Conservation (phyloP, 1,140 invertebrate species). For the Protaetia brevitarsis region DNA sequence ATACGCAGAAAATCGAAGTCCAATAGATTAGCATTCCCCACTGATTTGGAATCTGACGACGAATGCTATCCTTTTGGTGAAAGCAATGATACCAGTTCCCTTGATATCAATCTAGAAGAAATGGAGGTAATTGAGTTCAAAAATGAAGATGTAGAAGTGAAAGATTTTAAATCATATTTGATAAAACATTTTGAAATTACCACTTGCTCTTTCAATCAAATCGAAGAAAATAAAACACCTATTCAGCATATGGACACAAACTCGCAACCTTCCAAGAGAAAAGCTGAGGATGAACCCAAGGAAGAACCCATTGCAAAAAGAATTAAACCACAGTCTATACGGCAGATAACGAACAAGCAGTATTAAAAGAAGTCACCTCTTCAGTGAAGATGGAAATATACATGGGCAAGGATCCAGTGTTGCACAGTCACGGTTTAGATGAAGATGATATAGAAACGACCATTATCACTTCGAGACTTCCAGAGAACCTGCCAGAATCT, state of each 20-base stretch:
- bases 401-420: conserved; percentile 31
- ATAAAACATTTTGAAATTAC: neutral
- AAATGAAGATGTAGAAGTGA: conserved; percentile 2
- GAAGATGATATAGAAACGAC: conserved; percentile 26
- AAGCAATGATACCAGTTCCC: neutral
- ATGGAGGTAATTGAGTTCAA: neutral
- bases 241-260: neutral
- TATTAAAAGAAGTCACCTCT: neutral
- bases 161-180: neutral
- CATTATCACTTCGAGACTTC: conserved; percentile 26
- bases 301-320: neutral
- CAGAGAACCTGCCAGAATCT: conserved; percentile 15
- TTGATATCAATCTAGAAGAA: neutral
- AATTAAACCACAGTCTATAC: neutral
- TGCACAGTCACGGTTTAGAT: conserved; percentile 14
- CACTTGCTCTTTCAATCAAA: neutral
- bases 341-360: neutral
- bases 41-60: neutral
- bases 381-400: conserved; percentile 30
- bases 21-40: neutral
- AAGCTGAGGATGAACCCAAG: neutral
- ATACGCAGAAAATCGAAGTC: neutral
- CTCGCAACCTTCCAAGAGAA: neutral
- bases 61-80: neutral
- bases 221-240: neutral